phyloP scores from a whole-genome alignment of 1,140 invertebrate genomes.

The Asobara japonica region DNA sequence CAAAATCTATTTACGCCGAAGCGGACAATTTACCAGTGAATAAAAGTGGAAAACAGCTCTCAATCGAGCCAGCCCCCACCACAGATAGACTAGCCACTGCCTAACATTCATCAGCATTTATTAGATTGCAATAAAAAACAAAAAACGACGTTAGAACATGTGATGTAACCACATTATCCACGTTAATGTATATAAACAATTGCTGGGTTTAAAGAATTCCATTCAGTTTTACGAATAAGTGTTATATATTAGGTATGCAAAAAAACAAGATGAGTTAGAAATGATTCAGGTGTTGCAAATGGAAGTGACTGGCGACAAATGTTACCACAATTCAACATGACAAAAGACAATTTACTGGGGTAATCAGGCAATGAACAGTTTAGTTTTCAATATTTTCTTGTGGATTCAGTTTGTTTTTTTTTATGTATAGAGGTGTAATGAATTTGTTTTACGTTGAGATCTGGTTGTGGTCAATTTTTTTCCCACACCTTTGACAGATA shows the following conservation, averaged over 20 bases:
- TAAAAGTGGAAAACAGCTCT: constrained; percentile 23
- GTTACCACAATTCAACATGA: not conserved
- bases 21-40: constrained; percentile 35
- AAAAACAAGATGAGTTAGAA: not conserved
- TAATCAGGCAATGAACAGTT: not conserved
- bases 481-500: no score
- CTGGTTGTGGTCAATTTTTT: not conserved
- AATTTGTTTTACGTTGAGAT: not conserved
- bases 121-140: not conserved
- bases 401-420: not conserved
- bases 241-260: not conserved
- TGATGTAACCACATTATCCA: not conserved
- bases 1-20: constrained; percentile 57
- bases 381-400: not conserved
- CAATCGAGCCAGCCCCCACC: constrained; percentile 35
- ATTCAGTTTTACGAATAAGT: not conserved
- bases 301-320: not conserved
- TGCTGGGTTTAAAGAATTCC: not conserved
- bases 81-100: constrained; percentile 1
- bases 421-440: not conserved
- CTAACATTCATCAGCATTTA: constrained; percentile 6
- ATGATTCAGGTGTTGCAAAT: no score
- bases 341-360: not conserved
- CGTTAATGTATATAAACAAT: not conserved
- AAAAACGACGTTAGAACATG: not conserved